Evolutionary conservation across 2,797 vertebrate genomes (phyloP).

Genomic region (Hippocampus kuda): DNA sequence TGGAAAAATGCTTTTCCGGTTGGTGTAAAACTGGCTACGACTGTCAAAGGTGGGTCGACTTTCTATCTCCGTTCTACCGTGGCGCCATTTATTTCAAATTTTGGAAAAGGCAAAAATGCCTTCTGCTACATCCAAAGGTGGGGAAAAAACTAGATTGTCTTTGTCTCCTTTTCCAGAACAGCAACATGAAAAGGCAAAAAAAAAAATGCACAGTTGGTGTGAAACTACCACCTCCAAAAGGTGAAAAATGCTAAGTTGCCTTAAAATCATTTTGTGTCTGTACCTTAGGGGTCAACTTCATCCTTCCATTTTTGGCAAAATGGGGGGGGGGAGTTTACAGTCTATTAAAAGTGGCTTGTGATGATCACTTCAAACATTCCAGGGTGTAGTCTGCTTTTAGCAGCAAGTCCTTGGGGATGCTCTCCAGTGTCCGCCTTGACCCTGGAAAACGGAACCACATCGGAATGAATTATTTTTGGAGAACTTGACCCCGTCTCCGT

Average conservation of each 20-base stretch:
- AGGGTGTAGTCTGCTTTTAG: neutral
- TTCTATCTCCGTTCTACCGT: neutral
- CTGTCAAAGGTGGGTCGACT: neutral
- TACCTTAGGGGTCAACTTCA: no score
- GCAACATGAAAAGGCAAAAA: neutral
- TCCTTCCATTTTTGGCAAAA: neutral
- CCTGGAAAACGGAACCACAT: conserved; percentile 1
- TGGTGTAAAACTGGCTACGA: neutral
- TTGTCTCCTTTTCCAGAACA: no score
- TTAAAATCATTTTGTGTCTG: no score
- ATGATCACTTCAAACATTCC: neutral
- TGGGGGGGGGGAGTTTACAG: neutral
- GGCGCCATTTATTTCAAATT: neutral
- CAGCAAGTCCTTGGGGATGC: neutral
- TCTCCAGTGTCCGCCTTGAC: neutral
- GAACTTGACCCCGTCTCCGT: conserved; percentile 3
- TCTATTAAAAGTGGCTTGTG: neutral
- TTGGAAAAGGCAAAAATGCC: neutral
- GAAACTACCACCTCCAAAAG: neutral
- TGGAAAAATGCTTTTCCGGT: neutral
- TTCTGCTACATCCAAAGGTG: no score
- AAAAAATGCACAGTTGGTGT: neutral
- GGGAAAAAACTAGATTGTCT: no score
- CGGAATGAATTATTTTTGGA: neutral
- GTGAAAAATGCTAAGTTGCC: neutral